These are phyloP conservation scores for Macrosteles quadrilineatus DNA, from an alignment of 1,140 invertebrate genomes.

Conservation along the genomic window DNA sequence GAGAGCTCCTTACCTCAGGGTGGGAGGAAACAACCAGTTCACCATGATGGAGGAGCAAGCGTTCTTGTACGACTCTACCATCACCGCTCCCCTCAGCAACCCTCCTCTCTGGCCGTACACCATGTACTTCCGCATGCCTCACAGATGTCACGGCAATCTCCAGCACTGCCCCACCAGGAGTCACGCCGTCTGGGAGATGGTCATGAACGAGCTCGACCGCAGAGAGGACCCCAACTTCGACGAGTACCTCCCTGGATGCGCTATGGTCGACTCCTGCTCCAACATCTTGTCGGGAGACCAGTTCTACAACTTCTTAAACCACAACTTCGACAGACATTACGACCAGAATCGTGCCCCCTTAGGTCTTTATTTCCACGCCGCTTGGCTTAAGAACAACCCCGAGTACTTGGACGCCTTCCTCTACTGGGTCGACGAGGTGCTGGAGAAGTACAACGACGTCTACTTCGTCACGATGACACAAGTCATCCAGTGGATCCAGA, in stretches of 20 bases:
- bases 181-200: conserved; percentile 96
- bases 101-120: conserved; percentile 96
- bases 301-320: conserved; percentile 94
- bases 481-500: conserved; percentile 96
- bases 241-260: conserved; percentile 90
- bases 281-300: conserved; percentile 92
- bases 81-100: conserved; percentile 89
- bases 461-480: conserved; percentile 98
- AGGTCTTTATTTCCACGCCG: conserved; percentile 94
- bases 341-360: conserved; percentile 90
- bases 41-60: conserved; percentile 98
- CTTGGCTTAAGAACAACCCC: conserved; percentile 93
- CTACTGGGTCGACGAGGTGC: conserved; percentile 92
- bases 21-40: conserved; percentile 96
- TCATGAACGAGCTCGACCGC: conserved; percentile 94
- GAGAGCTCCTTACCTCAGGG: conserved; percentile 87
- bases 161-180: conserved; percentile 90
- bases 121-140: conserved; percentile 96
- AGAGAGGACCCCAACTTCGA: conserved; percentile 89
- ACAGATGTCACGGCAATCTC: conserved; percentile 89
- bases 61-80: conserved; percentile 94
- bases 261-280: conserved; percentile 96
- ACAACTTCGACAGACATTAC: conserved; percentile 95
- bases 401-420: conserved; percentile 92
- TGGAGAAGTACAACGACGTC: conserved; percentile 86